These are phyloP conservation scores for Drosophila suzukii DNA, from an alignment of 1,140 invertebrate genomes.

Conservation along the genomic window DNA sequence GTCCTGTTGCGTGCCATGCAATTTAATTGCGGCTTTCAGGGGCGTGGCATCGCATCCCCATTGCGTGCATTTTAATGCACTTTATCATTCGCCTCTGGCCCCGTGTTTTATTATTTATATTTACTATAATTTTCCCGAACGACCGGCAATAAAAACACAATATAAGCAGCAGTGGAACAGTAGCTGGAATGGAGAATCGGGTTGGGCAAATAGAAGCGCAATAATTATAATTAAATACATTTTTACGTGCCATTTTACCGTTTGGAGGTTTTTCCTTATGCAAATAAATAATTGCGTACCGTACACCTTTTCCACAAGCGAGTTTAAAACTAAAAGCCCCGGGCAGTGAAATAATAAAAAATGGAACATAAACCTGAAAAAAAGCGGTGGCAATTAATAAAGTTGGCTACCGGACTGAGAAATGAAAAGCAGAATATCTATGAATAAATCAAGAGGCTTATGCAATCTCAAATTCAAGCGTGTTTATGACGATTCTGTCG, in stretches of 20 bases:
- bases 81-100: conserved; percentile 61
- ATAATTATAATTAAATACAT: conserved; percentile 83
- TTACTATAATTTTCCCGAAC: conserved; percentile 74
- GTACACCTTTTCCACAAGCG: conserved; percentile 48
- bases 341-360: conserved; percentile 6
- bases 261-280: conserved; percentile 59
- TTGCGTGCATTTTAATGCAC: conserved; percentile 79
- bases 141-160: conserved; percentile 47
- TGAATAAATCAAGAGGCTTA: conserved; percentile 39
- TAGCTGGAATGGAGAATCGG: conserved; percentile 7
- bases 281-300: conserved; percentile 75
- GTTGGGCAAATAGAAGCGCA: conserved; percentile 57
- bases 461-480: conserved; percentile 35
- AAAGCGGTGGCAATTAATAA: conserved; percentile 47
- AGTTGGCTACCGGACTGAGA: conserved; percentile 8
- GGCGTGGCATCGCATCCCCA: conserved; percentile 54
- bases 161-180: conserved; percentile 31
- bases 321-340: conserved; percentile 30
- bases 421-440: conserved; percentile 38
- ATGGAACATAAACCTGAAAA: conserved; percentile 27
- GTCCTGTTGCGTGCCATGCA: conserved; percentile 77
- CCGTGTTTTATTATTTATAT: conserved; percentile 80
- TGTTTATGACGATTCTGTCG: conserved; percentile 9
- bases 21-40: conserved; percentile 63
- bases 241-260: conserved; percentile 77